These are phyloP conservation scores for Cyrtonyx montezumae DNA, from an alignment of 2,113 vertebrate species.

Conservation along the genomic window DNA sequence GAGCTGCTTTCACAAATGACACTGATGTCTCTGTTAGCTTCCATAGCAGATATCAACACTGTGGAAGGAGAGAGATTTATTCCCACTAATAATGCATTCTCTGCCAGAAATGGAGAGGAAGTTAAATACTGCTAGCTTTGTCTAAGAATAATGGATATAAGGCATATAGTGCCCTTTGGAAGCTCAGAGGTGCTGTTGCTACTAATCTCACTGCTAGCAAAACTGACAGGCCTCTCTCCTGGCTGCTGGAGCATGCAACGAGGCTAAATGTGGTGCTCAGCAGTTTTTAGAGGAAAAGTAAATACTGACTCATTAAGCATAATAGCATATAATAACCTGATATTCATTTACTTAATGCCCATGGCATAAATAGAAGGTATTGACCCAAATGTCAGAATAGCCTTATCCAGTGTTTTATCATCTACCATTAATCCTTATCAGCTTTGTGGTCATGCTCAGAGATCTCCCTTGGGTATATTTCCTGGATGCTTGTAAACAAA, in stretches of 20 bases:
- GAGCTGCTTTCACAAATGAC: not conserved
- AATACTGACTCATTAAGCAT: constrained; percentile 1
- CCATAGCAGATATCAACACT: not conserved
- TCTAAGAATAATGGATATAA: not conserved
- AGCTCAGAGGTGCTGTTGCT: not conserved
- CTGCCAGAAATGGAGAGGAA: not conserved
- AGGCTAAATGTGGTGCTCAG: not conserved
- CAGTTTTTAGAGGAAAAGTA: not conserved
- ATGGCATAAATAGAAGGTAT: constrained; percentile 3
- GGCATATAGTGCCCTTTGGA: not conserved
- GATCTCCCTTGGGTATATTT: not conserved
- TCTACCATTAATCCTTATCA: constrained; percentile 28
- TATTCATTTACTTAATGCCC: not conserved
- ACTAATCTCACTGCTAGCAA: not conserved
- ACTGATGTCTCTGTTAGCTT: not conserved
- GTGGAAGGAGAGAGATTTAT: not conserved
- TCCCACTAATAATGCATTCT: not conserved
- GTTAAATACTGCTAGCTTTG: not conserved
- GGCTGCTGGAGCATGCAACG: accelerated
- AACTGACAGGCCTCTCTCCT: not conserved
- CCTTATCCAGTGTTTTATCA: not conserved
- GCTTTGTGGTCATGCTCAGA: not conserved
- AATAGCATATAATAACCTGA: not conserved
- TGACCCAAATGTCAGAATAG: constrained; percentile 4
- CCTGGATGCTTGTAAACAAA: not conserved